Conservation (phyloP, 2,888 invertebrate species). For the Hydriomena furcata region DNA sequence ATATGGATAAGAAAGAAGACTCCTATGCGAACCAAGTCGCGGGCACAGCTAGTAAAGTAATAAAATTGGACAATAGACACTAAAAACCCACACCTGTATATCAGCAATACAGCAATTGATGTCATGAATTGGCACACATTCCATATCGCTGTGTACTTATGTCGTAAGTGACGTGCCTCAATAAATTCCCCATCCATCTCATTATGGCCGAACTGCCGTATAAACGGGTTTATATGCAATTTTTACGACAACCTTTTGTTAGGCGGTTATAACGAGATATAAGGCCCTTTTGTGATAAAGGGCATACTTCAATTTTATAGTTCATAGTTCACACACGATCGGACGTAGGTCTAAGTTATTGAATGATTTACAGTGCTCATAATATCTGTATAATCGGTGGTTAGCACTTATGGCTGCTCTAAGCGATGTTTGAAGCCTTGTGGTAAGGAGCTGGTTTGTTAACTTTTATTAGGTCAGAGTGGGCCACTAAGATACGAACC, state of each 20-base stretch:
- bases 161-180: constrained; percentile 28
- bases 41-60: no score
- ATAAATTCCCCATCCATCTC: constrained; percentile 55
- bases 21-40: no score
- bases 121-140: constrained; percentile 36
- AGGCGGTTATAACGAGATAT: constrained; percentile 63
- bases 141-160: constrained; percentile 38
- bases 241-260: constrained; percentile 74
- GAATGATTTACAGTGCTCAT: constrained; percentile 75
- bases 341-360: constrained; percentile 65
- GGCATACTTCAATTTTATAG: constrained; percentile 79
- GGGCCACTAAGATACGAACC: no score
- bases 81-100: constrained; percentile 2
- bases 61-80: no score
- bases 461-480: not conserved
- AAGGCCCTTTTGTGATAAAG: constrained; percentile 64
- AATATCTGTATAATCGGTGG: constrained; percentile 74
- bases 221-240: constrained; percentile 72
- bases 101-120: constrained; percentile 27
- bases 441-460: constrained; percentile 7
- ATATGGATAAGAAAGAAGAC: no score
- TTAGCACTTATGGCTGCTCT: constrained; percentile 30
- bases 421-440: constrained; percentile 24
- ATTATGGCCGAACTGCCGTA: constrained; percentile 52
- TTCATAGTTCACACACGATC: constrained; percentile 72